Conservation (phyloP, 1,140 invertebrate genomes). For the Scaptomyza graminum region DNA sequence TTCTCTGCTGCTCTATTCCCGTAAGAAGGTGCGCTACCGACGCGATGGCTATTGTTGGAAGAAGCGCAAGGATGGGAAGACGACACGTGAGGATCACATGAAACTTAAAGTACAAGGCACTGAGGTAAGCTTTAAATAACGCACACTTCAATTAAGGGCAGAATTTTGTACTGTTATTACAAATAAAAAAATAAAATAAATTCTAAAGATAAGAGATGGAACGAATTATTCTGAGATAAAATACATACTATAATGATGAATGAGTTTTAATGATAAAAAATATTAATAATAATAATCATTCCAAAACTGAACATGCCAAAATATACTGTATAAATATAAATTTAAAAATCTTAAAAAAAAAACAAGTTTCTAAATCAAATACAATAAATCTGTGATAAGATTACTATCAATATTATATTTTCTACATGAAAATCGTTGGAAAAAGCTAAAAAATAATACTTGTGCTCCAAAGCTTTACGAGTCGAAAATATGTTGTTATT, state of each 20-base stretch:
- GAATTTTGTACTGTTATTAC: not conserved
- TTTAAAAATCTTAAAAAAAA: no score
- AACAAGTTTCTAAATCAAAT: no score
- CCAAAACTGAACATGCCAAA: no score
- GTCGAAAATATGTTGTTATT: not conserved
- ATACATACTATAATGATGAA: no score
- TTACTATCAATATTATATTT: no score
- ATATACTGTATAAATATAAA: no score
- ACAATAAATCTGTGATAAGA: no score
- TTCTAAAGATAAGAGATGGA: no score
- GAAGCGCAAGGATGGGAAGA: slow-evolving; percentile 98
- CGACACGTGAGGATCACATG: slow-evolving; percentile 99
- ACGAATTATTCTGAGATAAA: no score
- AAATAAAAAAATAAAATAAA: not conserved
- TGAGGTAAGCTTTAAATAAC: slow-evolving; percentile 87
- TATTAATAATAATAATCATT: no score
- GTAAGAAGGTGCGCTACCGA: slow-evolving; percentile 97
- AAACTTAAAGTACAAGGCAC: slow-evolving; percentile 98
- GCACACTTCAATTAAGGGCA: not conserved
- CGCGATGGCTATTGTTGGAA: slow-evolving; percentile 99
- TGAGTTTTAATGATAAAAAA: no score
- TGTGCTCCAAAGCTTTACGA: not conserved
- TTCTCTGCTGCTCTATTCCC: slow-evolving; percentile 97
- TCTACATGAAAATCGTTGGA: no score
- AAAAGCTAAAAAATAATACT: not conserved